A percentile compares a stretch with the other conserved stretches of the same genome.
Evolutionary conservation across 2,113 vertebrate species (phyloP).

Genomic region (Triplophysa dalaica): DNA sequence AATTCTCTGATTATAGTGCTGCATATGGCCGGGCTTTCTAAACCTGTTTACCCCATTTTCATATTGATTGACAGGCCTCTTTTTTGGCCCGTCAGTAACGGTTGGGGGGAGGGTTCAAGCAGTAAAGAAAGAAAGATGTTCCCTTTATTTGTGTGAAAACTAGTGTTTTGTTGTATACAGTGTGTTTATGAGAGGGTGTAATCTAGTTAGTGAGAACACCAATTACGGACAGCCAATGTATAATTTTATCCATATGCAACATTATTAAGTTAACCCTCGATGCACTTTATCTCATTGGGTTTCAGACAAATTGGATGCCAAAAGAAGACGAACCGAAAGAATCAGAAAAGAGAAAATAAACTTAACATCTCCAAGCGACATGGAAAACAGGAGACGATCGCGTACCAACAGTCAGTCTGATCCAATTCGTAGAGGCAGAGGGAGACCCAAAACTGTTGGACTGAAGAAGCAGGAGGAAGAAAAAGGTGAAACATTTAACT

Average conservation of each 20-base stretch:
- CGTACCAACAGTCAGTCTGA: slow-evolving; percentile 93
- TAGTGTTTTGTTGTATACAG: neutral
- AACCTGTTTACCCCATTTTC: neutral
- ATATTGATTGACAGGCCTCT: neutral
- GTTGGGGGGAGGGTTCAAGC: neutral
- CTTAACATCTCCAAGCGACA: slow-evolving; percentile 82
- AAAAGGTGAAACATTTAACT: slow-evolving; percentile 78
- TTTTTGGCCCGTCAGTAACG: neutral
- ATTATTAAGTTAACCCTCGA: neutral
- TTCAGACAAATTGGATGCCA: slow-evolving; percentile 88
- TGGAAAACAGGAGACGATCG: slow-evolving; percentile 90
- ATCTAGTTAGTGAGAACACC: neutral
- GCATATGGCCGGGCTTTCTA: slow-evolving; percentile 10
- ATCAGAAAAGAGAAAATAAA: slow-evolving; percentile 89
- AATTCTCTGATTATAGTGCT: slow-evolving; percentile 15
- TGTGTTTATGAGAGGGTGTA: neutral
- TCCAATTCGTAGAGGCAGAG: slow-evolving; percentile 88
- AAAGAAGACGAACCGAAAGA: slow-evolving; percentile 92
- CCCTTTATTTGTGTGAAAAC: neutral
- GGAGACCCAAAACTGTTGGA: slow-evolving; percentile 88
- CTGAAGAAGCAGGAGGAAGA: slow-evolving; percentile 95
- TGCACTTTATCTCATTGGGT: slow-evolving; percentile 3
- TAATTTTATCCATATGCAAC: neutral
- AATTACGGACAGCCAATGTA: neutral
- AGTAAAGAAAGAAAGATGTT: neutral